A percentile compares a stretch with the other conserved stretches of the same genome.
Evolutionary conservation across 2,797 vertebrate species (phyloP).

Genomic region (Loriculus beryllinus): DNA sequence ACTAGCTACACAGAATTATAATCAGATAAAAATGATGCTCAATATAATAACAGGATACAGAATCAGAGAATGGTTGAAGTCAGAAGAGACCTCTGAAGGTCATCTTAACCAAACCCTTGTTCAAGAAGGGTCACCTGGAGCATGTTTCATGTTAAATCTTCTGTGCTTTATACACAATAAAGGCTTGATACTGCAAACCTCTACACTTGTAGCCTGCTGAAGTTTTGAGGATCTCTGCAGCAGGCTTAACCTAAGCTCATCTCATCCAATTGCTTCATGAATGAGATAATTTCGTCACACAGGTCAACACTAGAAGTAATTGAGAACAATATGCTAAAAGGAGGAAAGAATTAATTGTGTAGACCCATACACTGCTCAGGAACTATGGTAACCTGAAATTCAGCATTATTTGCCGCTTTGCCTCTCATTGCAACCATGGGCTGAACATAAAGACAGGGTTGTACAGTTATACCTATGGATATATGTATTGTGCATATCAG

Average conservation of each 20-base stretch:
- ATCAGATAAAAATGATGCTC: background rate
- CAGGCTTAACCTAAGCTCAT: background rate
- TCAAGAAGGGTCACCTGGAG: background rate
- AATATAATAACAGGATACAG: background rate
- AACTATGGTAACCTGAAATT: background rate
- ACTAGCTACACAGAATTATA: background rate
- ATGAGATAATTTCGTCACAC: background rate
- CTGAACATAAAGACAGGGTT: background rate
- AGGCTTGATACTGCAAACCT: background rate
- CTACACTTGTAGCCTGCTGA: background rate
- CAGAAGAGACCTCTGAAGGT: background rate
- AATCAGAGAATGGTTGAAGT: background rate
- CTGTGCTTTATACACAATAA: fast-evolving
- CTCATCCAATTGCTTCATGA: background rate
- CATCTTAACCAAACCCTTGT: background rate
- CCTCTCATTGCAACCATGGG: background rate
- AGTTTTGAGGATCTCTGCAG: background rate
- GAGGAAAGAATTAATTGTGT: background rate
- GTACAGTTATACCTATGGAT: background rate
- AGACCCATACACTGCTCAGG: background rate
- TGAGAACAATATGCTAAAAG: background rate
- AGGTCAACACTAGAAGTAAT: background rate
- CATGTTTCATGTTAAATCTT: background rate
- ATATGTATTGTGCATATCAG: background rate
- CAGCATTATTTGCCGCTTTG: background rate